phyloP scores from a whole-genome alignment of 2,797 vertebrate species.

The Siniperca undulata region DNA sequence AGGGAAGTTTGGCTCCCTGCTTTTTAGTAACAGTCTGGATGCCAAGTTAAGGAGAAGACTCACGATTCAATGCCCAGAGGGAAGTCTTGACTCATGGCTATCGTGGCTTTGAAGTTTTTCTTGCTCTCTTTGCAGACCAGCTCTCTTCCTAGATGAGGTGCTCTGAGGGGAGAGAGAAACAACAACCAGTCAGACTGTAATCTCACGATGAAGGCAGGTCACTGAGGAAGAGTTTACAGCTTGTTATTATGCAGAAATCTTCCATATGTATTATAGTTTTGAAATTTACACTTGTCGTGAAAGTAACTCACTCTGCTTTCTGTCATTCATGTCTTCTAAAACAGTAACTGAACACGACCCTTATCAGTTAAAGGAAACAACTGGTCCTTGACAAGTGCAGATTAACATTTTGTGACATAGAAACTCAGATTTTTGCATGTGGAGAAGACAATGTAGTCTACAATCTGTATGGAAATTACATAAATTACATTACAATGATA shows the following conservation, averaged over 20 bases:
- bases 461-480: not conserved
- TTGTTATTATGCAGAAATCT: not conserved
- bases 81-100: conserved; percentile 99
- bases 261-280: not conserved
- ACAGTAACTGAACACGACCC: not conserved
- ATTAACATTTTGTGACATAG: not conserved
- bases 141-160: conserved; percentile 96
- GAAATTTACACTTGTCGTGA: not conserved
- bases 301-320: not conserved
- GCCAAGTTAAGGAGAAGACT: conserved; percentile 70
- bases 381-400: not conserved
- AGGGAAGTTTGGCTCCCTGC: not conserved
- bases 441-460: not conserved
- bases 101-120: conserved; percentile 99
- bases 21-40: conserved; percentile 1
- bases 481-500: not conserved
- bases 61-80: conserved; percentile 98
- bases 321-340: not conserved
- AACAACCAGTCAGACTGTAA: conserved; percentile 12
- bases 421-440: not conserved
- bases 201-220: not conserved
- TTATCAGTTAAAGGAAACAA: not conserved
- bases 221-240: not conserved
- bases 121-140: conserved; percentile 98
- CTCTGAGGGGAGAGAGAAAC: conserved; percentile 81